phyloP scores from a whole-genome alignment of 2,113 vertebrate genomes.

The Dipodomys merriami region DNA sequence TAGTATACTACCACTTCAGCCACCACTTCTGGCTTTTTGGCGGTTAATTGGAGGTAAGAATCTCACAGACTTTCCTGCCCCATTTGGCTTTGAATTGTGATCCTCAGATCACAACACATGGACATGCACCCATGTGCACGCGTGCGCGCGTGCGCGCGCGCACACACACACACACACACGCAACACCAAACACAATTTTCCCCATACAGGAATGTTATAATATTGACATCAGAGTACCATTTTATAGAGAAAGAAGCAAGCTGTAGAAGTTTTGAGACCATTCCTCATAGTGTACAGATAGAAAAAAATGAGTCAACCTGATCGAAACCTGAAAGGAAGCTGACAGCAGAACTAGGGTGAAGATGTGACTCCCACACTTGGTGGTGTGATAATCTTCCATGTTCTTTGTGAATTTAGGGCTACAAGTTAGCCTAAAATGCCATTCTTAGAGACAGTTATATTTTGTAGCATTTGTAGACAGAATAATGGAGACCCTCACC shows the following conservation, averaged over 20 bases:
- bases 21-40: too few relatives aligned
- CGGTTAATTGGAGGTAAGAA: too few relatives aligned
- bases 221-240: neutral
- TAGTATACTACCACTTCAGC: too few relatives aligned
- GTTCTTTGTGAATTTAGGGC: neutral
- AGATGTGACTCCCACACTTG: neutral
- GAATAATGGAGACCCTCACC: neutral
- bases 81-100: too few relatives aligned
- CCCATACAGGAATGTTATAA: too few relatives aligned
- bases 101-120: too few relatives aligned
- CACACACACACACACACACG: too few relatives aligned
- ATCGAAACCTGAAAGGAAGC: neutral
- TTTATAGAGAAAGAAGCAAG: neutral
- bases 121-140: too few relatives aligned
- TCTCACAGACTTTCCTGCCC: too few relatives aligned
- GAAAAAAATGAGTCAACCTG: neutral
- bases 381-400: neutral
- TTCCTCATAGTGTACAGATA: neutral
- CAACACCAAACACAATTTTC: too few relatives aligned
- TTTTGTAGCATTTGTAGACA: slow-evolving; percentile 12
- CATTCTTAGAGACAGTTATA: neutral
- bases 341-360: neutral
- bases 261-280: neutral
- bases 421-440: slow-evolving; percentile 17
- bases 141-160: fast-evolving